Conservation (phyloP, 2,113 vertebrate species). For the Castor canadensis region DNA sequence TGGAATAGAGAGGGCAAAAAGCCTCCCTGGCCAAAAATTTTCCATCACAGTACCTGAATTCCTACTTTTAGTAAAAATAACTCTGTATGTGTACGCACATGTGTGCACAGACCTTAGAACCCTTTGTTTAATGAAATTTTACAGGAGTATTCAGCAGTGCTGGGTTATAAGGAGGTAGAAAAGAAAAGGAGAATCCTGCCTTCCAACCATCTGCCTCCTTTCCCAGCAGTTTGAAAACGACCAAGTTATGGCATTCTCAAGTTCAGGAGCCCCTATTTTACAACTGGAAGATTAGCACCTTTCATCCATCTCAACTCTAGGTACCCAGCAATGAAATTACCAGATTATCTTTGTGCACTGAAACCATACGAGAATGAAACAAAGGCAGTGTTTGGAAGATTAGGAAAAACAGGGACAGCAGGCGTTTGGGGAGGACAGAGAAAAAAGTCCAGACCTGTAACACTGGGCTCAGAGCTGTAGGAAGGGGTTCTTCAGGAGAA, state of each 20-base stretch:
- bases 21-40: background rate
- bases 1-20: background rate
- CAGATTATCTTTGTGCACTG: constrained; percentile 15
- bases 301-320: constrained; percentile 10
- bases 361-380: background rate
- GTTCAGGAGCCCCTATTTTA: background rate
- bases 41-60: background rate
- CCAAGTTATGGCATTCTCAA: background rate
- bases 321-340: background rate
- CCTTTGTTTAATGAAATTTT: background rate
- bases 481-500: background rate
- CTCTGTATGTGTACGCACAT: background rate
- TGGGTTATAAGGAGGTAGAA: background rate
- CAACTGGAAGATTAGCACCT: constrained; percentile 41
- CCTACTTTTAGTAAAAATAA: background rate
- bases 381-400: background rate
- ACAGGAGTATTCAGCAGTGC: background rate
- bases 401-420: constrained; percentile 12
- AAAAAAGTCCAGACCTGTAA: background rate
- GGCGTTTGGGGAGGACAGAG: background rate
- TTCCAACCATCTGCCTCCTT: background rate
- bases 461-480: background rate
- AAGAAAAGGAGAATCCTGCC: background rate
- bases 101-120: background rate
- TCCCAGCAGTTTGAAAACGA: constrained; percentile 19